Percentiles rank a stretch among this genome's conserved stretches.
These are phyloP conservation scores for Phytoseiulus persimilis DNA, from an alignment of 2,888 invertebrate genomes.

Conservation along the genomic window DNA sequence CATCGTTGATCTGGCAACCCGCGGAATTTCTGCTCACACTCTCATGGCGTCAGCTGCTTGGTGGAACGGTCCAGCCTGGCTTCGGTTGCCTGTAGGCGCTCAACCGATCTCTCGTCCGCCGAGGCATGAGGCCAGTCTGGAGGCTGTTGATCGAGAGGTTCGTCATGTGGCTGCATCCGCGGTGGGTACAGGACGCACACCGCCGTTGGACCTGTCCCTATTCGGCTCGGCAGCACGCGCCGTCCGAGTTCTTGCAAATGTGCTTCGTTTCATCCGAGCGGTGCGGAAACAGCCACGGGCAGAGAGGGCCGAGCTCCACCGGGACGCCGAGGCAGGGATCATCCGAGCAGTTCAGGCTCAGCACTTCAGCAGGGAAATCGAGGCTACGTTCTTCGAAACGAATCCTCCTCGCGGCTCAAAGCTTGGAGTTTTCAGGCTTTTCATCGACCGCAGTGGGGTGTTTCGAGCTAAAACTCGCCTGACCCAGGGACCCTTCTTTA, in stretches of 20 bases:
- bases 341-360: not conserved
- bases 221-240: not conserved
- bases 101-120: too few species aligned
- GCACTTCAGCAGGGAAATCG: not conserved
- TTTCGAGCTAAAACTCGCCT: not conserved
- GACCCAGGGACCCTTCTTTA: not conserved
- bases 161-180: not conserved
- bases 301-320: not conserved
- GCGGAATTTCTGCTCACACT: slow-evolving; percentile 44
- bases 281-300: not conserved
- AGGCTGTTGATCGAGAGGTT: not conserved
- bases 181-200: too few species aligned
- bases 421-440: not conserved
- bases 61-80: slow-evolving; percentile 47
- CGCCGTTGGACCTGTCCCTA: not conserved
- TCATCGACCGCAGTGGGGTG: not conserved
- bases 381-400: too few species aligned
- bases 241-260: not conserved
- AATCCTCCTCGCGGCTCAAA: not conserved
- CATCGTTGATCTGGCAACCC: slow-evolving; percentile 47
- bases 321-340: not conserved
- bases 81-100: not conserved
- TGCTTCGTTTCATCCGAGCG: not conserved
- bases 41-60: slow-evolving; percentile 42
- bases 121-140: too few species aligned